Evolutionary conservation across 2,797 vertebrate species (phyloP).

Genomic region (Nannoperca australis): DNA sequence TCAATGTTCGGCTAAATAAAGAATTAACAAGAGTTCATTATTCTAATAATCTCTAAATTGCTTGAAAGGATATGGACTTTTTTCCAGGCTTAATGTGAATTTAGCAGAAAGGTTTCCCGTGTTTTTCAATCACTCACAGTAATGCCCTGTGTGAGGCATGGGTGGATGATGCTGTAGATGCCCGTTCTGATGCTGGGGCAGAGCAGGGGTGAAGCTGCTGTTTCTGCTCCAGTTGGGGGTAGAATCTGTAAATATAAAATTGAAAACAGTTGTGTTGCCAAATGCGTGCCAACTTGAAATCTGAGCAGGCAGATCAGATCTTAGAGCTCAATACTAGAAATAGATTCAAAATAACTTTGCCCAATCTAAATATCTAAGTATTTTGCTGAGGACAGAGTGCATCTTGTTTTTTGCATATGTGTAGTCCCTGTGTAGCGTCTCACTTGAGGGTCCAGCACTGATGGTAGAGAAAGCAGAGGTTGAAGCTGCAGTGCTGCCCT

Average conservation of each 20-base stretch:
- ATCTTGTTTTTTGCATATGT: neutral
- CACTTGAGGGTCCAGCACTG: slow-evolving; percentile 94
- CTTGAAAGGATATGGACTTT: neutral
- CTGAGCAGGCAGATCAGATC: neutral
- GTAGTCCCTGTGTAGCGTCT: slow-evolving; percentile 77
- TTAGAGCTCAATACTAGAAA: neutral
- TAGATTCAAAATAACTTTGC: neutral
- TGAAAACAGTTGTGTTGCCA: neutral
- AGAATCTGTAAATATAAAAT: slow-evolving; percentile 83
- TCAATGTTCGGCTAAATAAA: slow-evolving; percentile 7
- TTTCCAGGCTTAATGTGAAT: neutral
- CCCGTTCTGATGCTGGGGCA: slow-evolving; percentile 95
- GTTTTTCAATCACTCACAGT: slow-evolving; percentile 88
- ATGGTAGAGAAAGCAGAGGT: slow-evolving; percentile 92
- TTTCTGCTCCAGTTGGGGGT: slow-evolving; percentile 93
- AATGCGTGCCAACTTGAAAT: neutral
- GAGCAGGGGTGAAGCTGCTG: slow-evolving; percentile 90
- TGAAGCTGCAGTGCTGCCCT: slow-evolving; percentile 89
- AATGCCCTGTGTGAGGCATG: slow-evolving; percentile 95
- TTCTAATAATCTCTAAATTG: neutral
- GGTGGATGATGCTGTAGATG: slow-evolving; percentile 97
- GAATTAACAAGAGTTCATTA: slow-evolving; percentile 34
- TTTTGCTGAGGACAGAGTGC: neutral
- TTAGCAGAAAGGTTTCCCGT: neutral
- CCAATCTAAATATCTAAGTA: neutral